Percentiles rank a stretch among this genome's conserved stretches.
phyloP scores from a whole-genome alignment of 2,888 invertebrate species.

The Dyspetes luteomarginatus region DNA sequence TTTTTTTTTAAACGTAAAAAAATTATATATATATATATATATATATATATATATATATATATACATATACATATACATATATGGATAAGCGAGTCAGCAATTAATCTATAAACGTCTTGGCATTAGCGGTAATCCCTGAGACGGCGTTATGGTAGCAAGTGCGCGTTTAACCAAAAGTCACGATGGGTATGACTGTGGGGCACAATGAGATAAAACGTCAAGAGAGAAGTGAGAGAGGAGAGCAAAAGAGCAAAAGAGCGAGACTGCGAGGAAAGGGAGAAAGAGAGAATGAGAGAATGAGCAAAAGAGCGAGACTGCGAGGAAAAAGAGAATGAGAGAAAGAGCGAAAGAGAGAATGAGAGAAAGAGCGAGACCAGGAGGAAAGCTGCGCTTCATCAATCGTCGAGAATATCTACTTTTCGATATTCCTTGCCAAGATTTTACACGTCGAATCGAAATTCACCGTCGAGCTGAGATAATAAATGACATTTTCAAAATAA shows the following conservation, averaged over 20 bases:
- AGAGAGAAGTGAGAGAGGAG: background rate
- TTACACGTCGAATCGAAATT: slow-evolving; percentile 35
- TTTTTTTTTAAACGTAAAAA: background rate
- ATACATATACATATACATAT: background rate
- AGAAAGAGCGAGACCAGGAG: background rate
- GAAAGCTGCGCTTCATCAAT: slow-evolving; percentile 52
- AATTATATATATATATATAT: background rate
- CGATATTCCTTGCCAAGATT: slow-evolving; percentile 55
- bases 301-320: background rate
- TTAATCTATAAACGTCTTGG: slow-evolving; percentile 63
- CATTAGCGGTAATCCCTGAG: slow-evolving; percentile 53
- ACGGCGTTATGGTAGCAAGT: slow-evolving; percentile 47
- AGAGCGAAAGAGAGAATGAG: background rate
- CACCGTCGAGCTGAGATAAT: slow-evolving; percentile 12
- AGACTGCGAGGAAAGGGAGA: background rate
- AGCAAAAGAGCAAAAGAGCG: too few species aligned
- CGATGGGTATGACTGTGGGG: background rate
- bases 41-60: background rate
- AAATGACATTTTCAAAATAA: slow-evolving; percentile 27
- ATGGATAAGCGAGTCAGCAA: slow-evolving; percentile 34
- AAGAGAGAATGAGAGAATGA: background rate
- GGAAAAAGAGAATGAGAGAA: background rate
- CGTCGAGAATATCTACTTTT: slow-evolving; percentile 46
- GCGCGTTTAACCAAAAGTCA: slow-evolving; percentile 1
- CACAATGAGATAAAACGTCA: background rate